Conservation (phyloP, 1,140 invertebrate genomes). For the Bombus impatiens region DNA sequence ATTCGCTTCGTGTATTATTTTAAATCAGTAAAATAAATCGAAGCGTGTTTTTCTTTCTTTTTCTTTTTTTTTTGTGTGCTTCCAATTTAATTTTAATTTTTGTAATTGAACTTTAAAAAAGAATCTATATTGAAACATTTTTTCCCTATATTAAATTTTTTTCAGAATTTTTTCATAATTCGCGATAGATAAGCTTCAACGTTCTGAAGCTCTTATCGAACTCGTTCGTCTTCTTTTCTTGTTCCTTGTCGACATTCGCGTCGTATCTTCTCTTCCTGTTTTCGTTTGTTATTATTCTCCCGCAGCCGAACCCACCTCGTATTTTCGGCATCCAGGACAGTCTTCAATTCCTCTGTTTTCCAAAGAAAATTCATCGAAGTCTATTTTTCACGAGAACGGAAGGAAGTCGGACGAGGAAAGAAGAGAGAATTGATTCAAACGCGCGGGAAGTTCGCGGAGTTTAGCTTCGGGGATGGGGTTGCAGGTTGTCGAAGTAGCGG, state of each 20-base stretch:
- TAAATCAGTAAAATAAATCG: no score
- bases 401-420: background rate
- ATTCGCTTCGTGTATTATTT: no score
- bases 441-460: background rate
- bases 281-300: background rate
- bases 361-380: background rate
- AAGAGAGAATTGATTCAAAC: slow-evolving; percentile 3
- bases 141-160: no score
- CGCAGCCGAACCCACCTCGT: no score
- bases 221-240: background rate
- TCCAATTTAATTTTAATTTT: no score
- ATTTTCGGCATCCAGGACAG: background rate
- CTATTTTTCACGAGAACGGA: background rate
- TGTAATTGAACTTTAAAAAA: no score
- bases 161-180: no score
- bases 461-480: background rate
- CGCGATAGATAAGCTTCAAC: no score
- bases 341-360: background rate
- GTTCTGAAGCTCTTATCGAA: no score
- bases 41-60: no score
- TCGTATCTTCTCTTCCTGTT: background rate
- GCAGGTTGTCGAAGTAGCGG: background rate
- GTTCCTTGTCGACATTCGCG: background rate
- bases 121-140: no score
- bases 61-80: no score